Base-by-base conservation (phyloP, 2,113 vertebrate genomes). In the Mungos mungo region DNA sequence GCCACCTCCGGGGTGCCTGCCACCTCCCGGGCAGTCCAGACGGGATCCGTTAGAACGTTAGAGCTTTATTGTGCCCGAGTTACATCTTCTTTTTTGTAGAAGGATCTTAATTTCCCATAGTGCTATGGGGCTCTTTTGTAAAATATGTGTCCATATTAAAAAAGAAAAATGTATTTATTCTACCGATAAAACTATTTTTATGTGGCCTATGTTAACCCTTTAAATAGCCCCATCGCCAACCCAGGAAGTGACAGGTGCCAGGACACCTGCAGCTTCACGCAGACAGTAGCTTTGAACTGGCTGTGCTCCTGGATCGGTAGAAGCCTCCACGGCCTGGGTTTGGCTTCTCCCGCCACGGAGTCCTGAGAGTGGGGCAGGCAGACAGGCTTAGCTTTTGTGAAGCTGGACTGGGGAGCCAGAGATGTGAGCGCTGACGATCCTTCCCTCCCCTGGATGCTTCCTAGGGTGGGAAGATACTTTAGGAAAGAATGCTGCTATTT, bases 141-240 rank as follows among this genome's bases (percentile, higher is more conserved):
- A 99, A 99, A 99, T 98, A 99, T 97, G 63, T 99, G 99, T 99
- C 99, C 98, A 99, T 99, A 99, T 99, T 98, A 98, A 98, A 98
- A 99, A 98, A 98, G 98, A 99, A 99, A 99, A 99, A 98, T 99
- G 99, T 99, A 99, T 99, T 99, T 99, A 99, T 99, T 99, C 99
- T 94, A 99, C 98, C 97, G 98, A 98, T 99, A 99, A 99, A 99
- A 98, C 99, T 99, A 99, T 99, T 99, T 99, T 99, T 99, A 98
- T 99, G 98, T 98, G 98, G 97, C 98, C 98, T 98, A 98, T 98
- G 97, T 99, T 98, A 98, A 98, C 97, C 96, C 97, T 97, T 96
- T 98, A 97, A 98, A 98, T 98, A 98, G 97, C 97, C 97, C 98
- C 98, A 98, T 86, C 0, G 29, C 93, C 97, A 97, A 95, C 98